Conservation (phyloP, 1,140 invertebrate genomes). For the Brachionus manjavacas region DNA sequence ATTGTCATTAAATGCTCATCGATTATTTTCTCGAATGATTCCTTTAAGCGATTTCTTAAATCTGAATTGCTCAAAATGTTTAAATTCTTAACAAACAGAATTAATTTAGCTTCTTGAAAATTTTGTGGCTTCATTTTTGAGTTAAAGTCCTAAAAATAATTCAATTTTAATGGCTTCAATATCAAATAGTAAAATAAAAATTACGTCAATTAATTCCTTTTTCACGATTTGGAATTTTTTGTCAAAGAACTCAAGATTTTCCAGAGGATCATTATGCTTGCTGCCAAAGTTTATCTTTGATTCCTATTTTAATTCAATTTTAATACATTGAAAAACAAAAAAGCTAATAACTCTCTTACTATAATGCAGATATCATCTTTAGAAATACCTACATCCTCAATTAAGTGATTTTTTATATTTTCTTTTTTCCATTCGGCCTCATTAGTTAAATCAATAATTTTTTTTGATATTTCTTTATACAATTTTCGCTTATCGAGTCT, state of each 20-base stretch:
- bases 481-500: not conserved
- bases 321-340: not conserved
- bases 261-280: not conserved
- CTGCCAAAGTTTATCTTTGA: not conserved
- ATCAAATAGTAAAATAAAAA: not conserved
- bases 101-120: not conserved
- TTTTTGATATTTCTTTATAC: not conserved
- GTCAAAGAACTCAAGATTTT: constrained; percentile 3
- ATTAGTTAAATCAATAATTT: not conserved
- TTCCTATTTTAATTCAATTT: not conserved
- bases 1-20: not conserved
- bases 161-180: not conserved
- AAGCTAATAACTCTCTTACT: not conserved
- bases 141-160: not conserved
- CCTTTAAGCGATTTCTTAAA: not conserved
- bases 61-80: not conserved
- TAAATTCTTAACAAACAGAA: not conserved
- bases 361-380: not conserved
- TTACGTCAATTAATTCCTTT: not conserved
- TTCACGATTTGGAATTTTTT: not conserved
- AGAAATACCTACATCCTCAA: not conserved
- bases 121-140: not conserved
- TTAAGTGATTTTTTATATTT: too few species aligned
- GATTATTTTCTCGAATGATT: not conserved
- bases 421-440: not conserved